These are phyloP conservation scores for Augiades crinisus DNA, from an alignment of 2,888 invertebrate species.

Conservation along the genomic window DNA sequence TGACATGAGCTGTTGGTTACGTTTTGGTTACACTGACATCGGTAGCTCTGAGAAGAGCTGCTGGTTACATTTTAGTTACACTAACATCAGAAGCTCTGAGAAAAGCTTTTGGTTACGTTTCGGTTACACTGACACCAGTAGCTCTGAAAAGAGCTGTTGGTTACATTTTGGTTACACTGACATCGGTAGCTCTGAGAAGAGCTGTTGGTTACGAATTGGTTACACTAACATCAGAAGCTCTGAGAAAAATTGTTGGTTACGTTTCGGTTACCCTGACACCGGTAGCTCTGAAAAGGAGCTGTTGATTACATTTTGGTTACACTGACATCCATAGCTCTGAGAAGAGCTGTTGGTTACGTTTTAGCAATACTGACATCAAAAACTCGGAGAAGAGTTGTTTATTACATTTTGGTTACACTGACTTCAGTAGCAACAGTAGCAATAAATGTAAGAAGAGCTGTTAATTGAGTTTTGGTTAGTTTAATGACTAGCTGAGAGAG, in stretches of 20 bases:
- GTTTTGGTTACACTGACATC: constrained; percentile 23
- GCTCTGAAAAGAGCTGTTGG: constrained; percentile 18
- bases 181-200: background rate
- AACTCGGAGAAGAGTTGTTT: constrained; percentile 23
- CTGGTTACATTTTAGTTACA: constrained; percentile 16
- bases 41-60: constrained; percentile 23
- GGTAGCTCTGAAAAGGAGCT: constrained; percentile 15
- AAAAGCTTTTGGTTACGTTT: constrained; percentile 3
- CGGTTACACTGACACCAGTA: background rate
- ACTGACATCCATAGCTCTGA: background rate
- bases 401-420: constrained; percentile 17
- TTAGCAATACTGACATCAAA: constrained; percentile 17
- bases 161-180: constrained; percentile 14
- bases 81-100: background rate
- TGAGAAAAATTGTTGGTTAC: constrained; percentile 8
- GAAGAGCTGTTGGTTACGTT: constrained; percentile 19
- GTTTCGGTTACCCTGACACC: constrained; percentile 3
- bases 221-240: constrained; percentile 10
- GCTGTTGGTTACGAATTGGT: too few relatives aligned
- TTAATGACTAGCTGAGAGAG: constrained; percentile 28
- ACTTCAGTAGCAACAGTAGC: constrained; percentile 18
- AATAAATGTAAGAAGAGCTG: too few relatives aligned
- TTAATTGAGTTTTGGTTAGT: background rate
- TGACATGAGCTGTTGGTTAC: constrained; percentile 7
- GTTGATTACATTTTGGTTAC: too few relatives aligned